phyloP scores from a whole-genome alignment of 2,888 invertebrate species.

The Fabriciana adippe region DNA sequence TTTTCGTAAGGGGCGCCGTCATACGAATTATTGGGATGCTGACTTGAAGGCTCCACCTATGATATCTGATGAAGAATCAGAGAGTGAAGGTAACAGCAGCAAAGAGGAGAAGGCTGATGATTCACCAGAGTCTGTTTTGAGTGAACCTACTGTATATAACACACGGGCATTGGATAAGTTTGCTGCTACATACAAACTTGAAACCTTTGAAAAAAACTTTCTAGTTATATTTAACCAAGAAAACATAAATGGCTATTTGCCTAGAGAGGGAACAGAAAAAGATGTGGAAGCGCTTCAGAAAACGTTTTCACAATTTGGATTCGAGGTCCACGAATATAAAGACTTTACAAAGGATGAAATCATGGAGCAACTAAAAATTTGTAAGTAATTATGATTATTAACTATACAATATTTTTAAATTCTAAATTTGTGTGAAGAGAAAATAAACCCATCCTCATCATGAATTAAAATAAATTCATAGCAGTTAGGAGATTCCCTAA shows the following conservation, averaged over 20 bases:
- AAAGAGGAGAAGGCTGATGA: conserved; percentile 23
- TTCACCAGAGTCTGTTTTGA: conserved; percentile 11
- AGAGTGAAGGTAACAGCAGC: not conserved
- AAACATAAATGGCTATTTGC: conserved; percentile 53
- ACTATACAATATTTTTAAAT: not conserved
- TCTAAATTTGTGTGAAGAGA: no score
- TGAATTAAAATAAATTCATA: no score
- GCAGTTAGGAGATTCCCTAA: no score
- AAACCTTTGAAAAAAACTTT: conserved; percentile 63
- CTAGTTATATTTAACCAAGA: conserved; percentile 66
- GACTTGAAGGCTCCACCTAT: conserved; percentile 12
- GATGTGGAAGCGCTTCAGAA: conserved; percentile 55
- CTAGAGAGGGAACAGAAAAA: conserved; percentile 58
- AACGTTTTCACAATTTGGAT: conserved; percentile 59
- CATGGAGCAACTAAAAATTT: conserved; percentile 51
- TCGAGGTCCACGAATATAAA: conserved; percentile 53
- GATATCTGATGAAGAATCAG: conserved; percentile 11
- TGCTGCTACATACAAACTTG: conserved; percentile 61
- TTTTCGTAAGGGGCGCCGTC: not conserved
- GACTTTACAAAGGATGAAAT: conserved; percentile 58
- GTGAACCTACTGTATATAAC: conserved; percentile 36
- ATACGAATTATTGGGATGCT: not conserved
- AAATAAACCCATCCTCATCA: no score
- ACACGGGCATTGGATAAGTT: conserved; percentile 52
- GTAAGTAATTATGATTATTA: conserved; percentile 44